These are phyloP conservation scores for Phylloscopus trochilus DNA, from an alignment of 2,113 vertebrate species.

Conservation along the genomic window DNA sequence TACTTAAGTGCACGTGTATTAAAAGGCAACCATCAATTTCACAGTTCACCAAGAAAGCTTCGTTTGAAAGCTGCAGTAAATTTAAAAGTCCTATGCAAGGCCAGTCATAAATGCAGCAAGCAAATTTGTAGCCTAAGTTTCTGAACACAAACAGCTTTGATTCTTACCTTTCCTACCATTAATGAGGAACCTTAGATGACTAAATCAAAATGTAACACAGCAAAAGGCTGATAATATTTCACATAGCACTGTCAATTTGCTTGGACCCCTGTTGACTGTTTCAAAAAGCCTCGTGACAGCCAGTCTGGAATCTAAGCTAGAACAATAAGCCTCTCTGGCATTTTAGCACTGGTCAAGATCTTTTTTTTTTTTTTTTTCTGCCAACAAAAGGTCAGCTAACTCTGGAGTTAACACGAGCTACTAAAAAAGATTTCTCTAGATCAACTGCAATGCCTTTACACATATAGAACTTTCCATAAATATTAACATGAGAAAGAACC, in stretches of 20 bases:
- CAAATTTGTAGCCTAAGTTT: not conserved
- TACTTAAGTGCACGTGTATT: not conserved
- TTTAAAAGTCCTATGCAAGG: not conserved
- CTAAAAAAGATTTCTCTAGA: not conserved
- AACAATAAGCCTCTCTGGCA: not conserved
- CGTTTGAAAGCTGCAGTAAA: not conserved
- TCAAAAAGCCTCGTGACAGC: not conserved
- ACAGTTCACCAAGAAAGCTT: not conserved
- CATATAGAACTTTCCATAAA: not conserved
- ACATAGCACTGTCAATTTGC: not conserved
- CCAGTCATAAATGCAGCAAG: not conserved
- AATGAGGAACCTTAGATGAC: not conserved
- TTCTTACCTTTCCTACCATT: not conserved
- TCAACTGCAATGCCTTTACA: not conserved
- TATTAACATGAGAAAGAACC: not conserved
- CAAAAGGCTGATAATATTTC: not conserved
- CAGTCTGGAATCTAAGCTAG: not conserved
- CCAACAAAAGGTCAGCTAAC: not conserved
- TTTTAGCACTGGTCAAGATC: not conserved
- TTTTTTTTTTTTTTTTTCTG: not conserved
- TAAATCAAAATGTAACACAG: not conserved
- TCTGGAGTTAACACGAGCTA: not conserved
- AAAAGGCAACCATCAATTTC: not conserved
- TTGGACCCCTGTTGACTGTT: not conserved
- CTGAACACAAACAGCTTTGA: not conserved